Evolutionary conservation across 2,888 invertebrate species (phyloP).

Genomic region (Harpagoxenus sublaevis): DNA sequence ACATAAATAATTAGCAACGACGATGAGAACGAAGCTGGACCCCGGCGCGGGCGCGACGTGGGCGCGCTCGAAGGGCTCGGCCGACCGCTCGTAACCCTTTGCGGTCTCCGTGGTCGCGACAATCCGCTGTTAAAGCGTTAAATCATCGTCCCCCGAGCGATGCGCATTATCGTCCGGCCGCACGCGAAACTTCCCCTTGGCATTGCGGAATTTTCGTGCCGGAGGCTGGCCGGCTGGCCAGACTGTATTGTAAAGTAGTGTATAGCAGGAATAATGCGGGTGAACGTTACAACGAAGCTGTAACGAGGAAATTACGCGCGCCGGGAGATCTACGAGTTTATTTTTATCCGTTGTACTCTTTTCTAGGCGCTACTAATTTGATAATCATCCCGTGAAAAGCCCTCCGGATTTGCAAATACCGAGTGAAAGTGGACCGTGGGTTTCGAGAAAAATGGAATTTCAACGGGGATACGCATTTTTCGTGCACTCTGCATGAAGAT

Average conservation of each 20-base stretch:
- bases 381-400: not conserved
- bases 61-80: not conserved
- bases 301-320: constrained; percentile 24
- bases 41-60: constrained; percentile 19
- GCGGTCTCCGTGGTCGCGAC: constrained; percentile 70
- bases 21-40: constrained; percentile 55
- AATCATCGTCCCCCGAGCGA: constrained; percentile 69
- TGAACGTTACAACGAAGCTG: not conserved
- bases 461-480: not conserved
- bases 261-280: not conserved
- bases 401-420: too few relatives aligned
- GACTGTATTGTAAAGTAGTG: not conserved
- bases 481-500: not conserved
- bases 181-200: constrained; percentile 57
- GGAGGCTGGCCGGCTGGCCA: not conserved
- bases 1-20: constrained; percentile 73
- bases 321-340: not conserved
- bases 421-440: not conserved
- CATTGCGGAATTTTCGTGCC: constrained; percentile 40
- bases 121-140: constrained; percentile 69
- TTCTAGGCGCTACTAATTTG: not conserved
- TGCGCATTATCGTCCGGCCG: constrained; percentile 65
- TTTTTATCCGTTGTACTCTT: not conserved
- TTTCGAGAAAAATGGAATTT: not conserved
- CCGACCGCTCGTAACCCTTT: constrained; percentile 64